A percentile compares a stretch with the other conserved stretches of the same genome.
Conservation (phyloP, 2,888 invertebrate species). For the Pachymerium ferrugineum region DNA sequence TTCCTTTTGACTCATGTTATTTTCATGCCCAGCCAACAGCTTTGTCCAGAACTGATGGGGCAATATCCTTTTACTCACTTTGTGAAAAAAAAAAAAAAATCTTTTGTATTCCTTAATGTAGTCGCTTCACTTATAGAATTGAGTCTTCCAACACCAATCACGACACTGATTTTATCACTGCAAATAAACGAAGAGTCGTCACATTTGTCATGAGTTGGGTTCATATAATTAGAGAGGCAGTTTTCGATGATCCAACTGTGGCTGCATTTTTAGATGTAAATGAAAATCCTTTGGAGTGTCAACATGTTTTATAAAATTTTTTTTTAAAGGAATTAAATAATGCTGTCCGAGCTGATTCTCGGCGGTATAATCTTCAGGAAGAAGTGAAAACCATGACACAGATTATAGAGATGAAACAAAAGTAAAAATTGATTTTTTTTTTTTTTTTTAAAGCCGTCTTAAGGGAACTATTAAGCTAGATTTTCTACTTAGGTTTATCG, state of each 20-base stretch:
- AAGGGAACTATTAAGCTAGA: too few relatives aligned
- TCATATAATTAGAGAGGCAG: conserved; percentile 63
- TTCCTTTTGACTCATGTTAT: conserved; percentile 76
- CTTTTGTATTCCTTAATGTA: background rate
- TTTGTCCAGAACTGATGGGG: conserved; percentile 66
- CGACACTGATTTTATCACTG: conserved; percentile 61
- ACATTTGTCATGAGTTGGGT: conserved; percentile 74
- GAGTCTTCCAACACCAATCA: conserved; percentile 46
- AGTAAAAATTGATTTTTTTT: conserved; percentile 38
- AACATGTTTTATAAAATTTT: conserved; percentile 27
- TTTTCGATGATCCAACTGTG: conserved; percentile 66
- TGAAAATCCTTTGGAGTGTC: background rate
- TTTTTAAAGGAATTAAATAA: conserved; percentile 59
- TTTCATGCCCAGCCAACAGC: conserved; percentile 69
- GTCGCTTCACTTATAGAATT: conserved; percentile 44
- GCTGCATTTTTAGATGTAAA: conserved; percentile 66
- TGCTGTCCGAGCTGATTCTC: conserved; percentile 62
- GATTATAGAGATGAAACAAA: conserved; percentile 47
- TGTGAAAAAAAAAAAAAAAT: too few relatives aligned
- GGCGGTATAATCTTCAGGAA: conserved; percentile 57
- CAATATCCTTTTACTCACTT: conserved; percentile 73
- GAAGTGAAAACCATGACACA: conserved; percentile 65
- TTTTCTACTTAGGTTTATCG: conserved; percentile 28
- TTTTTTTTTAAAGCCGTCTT: background rate
- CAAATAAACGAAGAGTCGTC: conserved; percentile 67